Evolutionary conservation across 2,888 invertebrate species (phyloP), one percentile per base, ranked within the genome.

Genomic region (Teinopalpus imperialis): DNA sequence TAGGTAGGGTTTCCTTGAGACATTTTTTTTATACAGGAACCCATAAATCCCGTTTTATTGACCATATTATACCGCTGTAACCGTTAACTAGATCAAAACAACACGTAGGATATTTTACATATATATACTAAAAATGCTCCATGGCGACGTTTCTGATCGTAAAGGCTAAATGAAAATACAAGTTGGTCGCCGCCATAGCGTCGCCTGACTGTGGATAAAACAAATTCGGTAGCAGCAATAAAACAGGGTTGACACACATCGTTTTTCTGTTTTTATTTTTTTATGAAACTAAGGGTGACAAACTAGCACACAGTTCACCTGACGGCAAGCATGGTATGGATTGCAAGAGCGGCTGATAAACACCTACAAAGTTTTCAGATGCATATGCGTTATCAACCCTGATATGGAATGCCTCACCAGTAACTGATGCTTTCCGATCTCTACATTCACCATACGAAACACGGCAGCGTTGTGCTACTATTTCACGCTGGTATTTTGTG

Each of bases 111-210:
- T 36, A 36, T 43, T 36, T 23, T 26, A 31, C 20, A 26, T 26
- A 13, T 23, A 26, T 30, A 26, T 24, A 24, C 12, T 32, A 39
- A 44, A 44, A 44, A 37, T 20, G 39, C 9, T 40, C 52, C 49
- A 58, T 55, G 62, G 64, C 64, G 62, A 65, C 61, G 66, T 63
- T 69, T 66, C 66, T 48, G 62, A 55, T 73, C 75, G 76, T 78
- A 77, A 76, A 76, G 73, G 66, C 59, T 63, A 68, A 71, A 75
- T 74, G 72, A 73, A 77, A 73, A 68, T 61, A 63, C 54, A 55
- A 55, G 59, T 57, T 56, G 51, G 55, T 50, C 63, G 62, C 56
- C 63, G 51, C 44, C 46, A 34, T 51, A 63, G 57, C 64, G 60
- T 59, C 63, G 54, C 43, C 54, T 10, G 31, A 41, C 23, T 43